Conservation (phyloP, 2,113 vertebrate species). For the Panthera leo region DNA sequence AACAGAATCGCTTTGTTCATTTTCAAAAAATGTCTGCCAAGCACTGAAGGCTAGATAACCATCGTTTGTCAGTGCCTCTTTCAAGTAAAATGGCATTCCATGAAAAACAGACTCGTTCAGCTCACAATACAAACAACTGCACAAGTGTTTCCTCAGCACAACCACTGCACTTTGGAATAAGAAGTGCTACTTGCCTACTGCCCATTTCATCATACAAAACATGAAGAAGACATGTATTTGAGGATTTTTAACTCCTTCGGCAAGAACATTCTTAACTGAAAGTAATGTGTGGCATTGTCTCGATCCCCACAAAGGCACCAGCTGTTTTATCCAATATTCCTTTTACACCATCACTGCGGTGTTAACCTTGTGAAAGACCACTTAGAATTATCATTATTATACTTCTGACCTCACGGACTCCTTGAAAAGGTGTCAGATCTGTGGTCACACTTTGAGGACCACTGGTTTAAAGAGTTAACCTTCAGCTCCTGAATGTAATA, state of each 20-base stretch:
- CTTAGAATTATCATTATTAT: background rate
- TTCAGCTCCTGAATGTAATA: background rate
- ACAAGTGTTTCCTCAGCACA: background rate
- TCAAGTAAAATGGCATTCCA: slow-evolving; percentile 5
- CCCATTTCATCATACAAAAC: background rate
- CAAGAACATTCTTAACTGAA: background rate
- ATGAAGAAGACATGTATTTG: background rate
- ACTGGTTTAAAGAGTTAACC: background rate
- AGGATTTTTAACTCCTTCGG: background rate
- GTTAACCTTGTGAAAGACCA: background rate
- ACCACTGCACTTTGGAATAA: background rate
- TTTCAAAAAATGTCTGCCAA: slow-evolving; percentile 30
- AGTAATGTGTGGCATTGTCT: background rate
- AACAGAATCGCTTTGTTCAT: slow-evolving; percentile 28
- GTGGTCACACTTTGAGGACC: background rate
- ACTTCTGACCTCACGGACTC: background rate
- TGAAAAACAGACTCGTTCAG: slow-evolving; percentile 27
- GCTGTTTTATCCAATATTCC: background rate
- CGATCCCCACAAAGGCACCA: background rate
- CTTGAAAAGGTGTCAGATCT: background rate
- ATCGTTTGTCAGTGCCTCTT: background rate
- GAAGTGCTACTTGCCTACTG: background rate
- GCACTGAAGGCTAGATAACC: background rate
- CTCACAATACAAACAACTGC: background rate
- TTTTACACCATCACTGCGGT: background rate